Evolutionary conservation across 2,113 vertebrate species (phyloP).

Genomic region (Mus musculus): DNA sequence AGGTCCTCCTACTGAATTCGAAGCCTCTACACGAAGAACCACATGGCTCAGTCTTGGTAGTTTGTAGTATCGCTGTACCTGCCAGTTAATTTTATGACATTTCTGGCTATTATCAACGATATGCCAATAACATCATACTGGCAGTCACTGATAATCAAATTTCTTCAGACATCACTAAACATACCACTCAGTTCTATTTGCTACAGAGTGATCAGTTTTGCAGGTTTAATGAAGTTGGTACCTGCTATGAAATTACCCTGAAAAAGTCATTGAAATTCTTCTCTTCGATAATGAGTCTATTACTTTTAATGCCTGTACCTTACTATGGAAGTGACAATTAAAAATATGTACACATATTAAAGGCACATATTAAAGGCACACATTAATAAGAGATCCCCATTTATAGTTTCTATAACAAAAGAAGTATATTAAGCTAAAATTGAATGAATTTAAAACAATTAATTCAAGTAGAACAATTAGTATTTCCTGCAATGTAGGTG

Average conservation of each 20-base stretch:
- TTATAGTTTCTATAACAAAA: not conserved
- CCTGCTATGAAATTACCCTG: not conserved
- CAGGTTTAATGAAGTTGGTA: not conserved
- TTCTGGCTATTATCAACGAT: not conserved
- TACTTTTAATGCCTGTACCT: not conserved
- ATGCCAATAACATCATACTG: not conserved
- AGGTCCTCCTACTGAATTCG: not conserved
- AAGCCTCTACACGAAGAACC: not conserved
- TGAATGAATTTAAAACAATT: not conserved
- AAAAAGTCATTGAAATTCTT: not conserved
- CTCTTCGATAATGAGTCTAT: not conserved
- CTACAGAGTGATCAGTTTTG: not conserved
- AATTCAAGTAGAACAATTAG: not conserved
- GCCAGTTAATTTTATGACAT: not conserved
- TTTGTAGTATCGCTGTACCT: not conserved
- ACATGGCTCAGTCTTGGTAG: not conserved
- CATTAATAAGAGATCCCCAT: not conserved
- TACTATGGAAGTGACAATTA: not conserved
- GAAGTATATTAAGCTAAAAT: not conserved
- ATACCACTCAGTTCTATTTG: not conserved
- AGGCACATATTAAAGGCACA: conserved; percentile 1
- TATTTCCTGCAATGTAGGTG: not conserved
- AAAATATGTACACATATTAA: not conserved
- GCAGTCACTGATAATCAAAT: not conserved
- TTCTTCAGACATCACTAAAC: not conserved